Evolutionary conservation across 2,113 vertebrate species (phyloP).

Genomic region (Geococcyx californianus): DNA sequence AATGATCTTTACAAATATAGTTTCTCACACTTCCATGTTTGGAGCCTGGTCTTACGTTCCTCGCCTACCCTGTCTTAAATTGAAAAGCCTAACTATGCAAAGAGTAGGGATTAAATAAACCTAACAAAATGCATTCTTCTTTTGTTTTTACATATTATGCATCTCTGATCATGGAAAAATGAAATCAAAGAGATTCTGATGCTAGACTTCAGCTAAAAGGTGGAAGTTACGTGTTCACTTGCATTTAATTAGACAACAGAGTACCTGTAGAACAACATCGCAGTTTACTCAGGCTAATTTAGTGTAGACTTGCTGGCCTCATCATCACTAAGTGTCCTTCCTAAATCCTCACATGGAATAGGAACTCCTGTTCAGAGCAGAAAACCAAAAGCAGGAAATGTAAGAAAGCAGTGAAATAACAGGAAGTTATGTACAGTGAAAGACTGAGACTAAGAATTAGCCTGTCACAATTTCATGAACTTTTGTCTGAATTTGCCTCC

Average conservation of each 20-base stretch:
- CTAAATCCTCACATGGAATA: neutral
- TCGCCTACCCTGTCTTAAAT: neutral
- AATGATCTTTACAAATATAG: neutral
- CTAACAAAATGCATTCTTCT: neutral
- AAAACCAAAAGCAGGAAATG: neutral
- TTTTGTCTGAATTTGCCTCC: neutral
- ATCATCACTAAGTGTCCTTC: neutral
- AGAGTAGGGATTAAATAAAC: neutral
- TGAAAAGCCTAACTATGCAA: neutral
- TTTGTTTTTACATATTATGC: neutral
- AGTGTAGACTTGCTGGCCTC: neutral
- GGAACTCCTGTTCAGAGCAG: neutral
- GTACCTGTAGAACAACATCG: neutral
- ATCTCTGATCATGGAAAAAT: neutral
- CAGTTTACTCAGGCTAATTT: neutral
- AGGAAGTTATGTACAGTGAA: fast-evolving
- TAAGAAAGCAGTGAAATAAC: neutral
- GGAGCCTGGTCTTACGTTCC: neutral
- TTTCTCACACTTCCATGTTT: neutral
- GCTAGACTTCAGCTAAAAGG: neutral
- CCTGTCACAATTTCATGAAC: neutral
- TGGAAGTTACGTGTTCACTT: neutral
- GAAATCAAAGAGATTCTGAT: neutral
- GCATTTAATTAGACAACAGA: neutral
- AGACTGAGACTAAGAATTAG: neutral